Conservation (phyloP, 2,113 vertebrate genomes). For the Catagonus wagneri region DNA sequence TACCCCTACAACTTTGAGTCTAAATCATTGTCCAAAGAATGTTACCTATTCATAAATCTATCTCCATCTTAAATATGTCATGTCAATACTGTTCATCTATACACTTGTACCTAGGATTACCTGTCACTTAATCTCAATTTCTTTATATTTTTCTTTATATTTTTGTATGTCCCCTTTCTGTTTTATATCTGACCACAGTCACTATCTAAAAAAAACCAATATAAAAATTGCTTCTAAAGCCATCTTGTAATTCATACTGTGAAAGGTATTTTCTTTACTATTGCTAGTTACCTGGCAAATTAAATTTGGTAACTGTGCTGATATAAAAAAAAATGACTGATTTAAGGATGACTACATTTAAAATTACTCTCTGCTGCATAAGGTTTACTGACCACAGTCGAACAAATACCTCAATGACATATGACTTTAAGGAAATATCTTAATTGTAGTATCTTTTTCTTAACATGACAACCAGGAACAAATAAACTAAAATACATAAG, state of each 20-base stretch:
- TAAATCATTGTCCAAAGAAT: background rate
- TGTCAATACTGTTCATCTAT: background rate
- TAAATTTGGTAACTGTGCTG: conserved; percentile 44
- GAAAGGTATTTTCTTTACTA: conserved; percentile 42
- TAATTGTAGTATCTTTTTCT: conserved; percentile 21
- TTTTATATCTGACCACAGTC: background rate
- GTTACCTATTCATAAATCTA: background rate
- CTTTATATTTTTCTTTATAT: background rate
- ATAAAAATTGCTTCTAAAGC: background rate
- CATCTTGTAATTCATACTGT: background rate
- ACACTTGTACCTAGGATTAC: background rate
- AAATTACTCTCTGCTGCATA: background rate
- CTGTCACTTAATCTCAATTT: background rate
- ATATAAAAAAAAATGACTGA: conserved; percentile 17
- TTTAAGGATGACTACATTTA: conserved; percentile 26
- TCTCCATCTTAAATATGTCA: background rate
- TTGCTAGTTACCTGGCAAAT: conserved; percentile 39
- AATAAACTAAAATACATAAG: background rate
- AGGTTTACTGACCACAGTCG: background rate
- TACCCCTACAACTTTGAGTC: background rate
- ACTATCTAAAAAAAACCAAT: background rate
- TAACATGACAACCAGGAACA: background rate
- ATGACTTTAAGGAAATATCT: background rate
- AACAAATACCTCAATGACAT: background rate
- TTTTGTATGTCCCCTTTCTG: background rate